Conservation (phyloP, 2,888 invertebrate species). For the Caenorhabditis plicata region DNA sequence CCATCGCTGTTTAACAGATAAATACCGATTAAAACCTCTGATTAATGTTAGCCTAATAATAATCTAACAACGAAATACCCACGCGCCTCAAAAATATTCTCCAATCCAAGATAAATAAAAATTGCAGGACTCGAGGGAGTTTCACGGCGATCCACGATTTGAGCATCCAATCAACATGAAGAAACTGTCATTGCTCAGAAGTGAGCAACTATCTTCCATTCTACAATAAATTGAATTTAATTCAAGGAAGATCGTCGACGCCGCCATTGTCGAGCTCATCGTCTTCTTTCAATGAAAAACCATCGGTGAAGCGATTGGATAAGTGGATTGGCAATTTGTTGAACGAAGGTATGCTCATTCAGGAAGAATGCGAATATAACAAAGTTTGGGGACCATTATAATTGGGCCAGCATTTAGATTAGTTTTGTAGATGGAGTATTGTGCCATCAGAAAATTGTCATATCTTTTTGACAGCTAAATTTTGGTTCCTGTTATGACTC, state of each 20-base stretch:
- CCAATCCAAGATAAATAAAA: too few relatives aligned
- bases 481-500: background rate
- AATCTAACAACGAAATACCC: too few relatives aligned
- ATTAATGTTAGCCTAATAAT: too few relatives aligned
- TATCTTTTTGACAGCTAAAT: background rate
- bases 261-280: too few relatives aligned
- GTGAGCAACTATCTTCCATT: too few relatives aligned
- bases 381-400: background rate
- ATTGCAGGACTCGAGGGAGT: conserved; percentile 27
- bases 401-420: background rate
- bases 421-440: too few relatives aligned
- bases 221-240: conserved; percentile 2
- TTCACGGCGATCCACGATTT: conserved; percentile 30
- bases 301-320: conserved; percentile 29
- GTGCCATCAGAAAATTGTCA: background rate
- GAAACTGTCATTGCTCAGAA: too few relatives aligned
- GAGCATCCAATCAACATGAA: conserved; percentile 13
- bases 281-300: too few relatives aligned
- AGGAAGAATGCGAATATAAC: background rate
- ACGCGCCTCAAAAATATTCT: too few relatives aligned
- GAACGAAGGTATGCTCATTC: conserved; percentile 23
- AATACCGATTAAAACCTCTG: too few relatives aligned
- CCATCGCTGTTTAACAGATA: background rate
- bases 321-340: conserved; percentile 36
- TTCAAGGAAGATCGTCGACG: conserved; percentile 25